Conservation (phyloP, 2,797 vertebrate species). For the Chelon auratus region DNA sequence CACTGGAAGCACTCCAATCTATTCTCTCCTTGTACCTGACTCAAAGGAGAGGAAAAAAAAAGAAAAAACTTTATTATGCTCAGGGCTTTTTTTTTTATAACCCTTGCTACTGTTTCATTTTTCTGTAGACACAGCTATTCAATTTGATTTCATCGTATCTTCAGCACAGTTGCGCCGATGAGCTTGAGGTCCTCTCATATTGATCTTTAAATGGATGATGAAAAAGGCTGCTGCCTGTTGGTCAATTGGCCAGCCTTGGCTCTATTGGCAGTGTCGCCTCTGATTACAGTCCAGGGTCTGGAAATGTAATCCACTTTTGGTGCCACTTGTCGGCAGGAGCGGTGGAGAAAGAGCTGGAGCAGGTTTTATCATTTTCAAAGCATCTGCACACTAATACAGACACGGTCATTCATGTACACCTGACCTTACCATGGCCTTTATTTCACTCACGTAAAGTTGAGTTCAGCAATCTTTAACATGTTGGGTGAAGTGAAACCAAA, state of each 20-base stretch:
- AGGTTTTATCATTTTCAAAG: conserved; percentile 28
- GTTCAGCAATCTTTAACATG: no score
- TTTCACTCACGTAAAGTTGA: background rate
- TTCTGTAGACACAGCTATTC: conserved; percentile 44
- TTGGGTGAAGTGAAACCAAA: no score
- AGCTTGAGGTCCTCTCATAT: conserved; percentile 69
- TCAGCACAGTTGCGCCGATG: conserved; percentile 69
- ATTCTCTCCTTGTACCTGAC: conserved; percentile 49
- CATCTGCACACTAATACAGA: conserved; percentile 17
- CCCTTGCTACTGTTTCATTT: conserved; percentile 36
- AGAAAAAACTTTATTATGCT: conserved; percentile 38
- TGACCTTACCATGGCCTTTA: background rate
- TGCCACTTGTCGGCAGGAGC: conserved; percentile 59
- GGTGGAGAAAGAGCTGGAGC: conserved; percentile 18
- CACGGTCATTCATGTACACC: background rate
- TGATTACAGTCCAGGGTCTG: conserved; percentile 55
- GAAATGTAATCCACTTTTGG: conserved; percentile 62
- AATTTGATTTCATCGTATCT: conserved; percentile 63
- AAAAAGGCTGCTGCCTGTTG: conserved; percentile 69
- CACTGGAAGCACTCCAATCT: conserved; percentile 66
- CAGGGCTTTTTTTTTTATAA: conserved; percentile 11
- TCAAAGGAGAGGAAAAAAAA: conserved; percentile 26
- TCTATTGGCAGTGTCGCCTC: conserved; percentile 62
- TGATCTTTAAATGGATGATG: conserved; percentile 81
- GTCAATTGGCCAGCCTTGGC: conserved; percentile 59